These are phyloP conservation scores for Caenorhabditis sp. DNA, from an alignment of 2,888 invertebrate genomes.

Conservation along the genomic window DNA sequence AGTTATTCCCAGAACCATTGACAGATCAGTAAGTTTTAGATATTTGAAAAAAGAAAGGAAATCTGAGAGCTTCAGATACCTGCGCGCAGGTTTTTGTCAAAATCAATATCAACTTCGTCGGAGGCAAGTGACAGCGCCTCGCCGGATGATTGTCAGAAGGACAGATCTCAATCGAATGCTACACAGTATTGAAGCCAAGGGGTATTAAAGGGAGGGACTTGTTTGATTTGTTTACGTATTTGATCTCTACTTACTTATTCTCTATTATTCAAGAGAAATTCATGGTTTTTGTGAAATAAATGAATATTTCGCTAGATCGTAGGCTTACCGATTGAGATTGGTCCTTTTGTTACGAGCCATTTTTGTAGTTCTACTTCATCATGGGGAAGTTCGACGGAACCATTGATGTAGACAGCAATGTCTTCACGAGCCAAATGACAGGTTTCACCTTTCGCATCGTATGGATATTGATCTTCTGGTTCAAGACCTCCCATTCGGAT, in stretches of 20 bases:
- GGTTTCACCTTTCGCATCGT: slow-evolving; percentile 74
- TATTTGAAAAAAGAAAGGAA: not conserved
- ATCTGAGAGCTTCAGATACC: slow-evolving; percentile 9
- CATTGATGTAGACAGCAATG: slow-evolving; percentile 68
- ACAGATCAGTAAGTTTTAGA: slow-evolving; percentile 18
- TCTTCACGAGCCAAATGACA: slow-evolving; percentile 57
- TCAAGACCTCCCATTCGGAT: slow-evolving; percentile 84
- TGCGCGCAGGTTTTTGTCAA: slow-evolving; percentile 10
- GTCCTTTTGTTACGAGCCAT: slow-evolving; percentile 68
- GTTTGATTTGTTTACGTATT: not conserved
- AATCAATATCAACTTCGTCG: not conserved
- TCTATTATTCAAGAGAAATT: not conserved
- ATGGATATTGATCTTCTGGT: slow-evolving; percentile 87
- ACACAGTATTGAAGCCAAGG: slow-evolving; percentile 18
- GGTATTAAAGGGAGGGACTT: not conserved
- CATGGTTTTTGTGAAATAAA: slow-evolving; percentile 21
- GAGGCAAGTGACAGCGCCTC: not conserved
- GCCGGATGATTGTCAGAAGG: not conserved
- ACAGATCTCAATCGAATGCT: slow-evolving; percentile 7
- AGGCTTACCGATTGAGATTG: slow-evolving; percentile 68
- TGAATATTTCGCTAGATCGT: not conserved
- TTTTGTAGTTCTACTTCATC: slow-evolving; percentile 67
- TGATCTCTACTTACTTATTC: slow-evolving; percentile 5
- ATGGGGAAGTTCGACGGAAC: slow-evolving; percentile 63
- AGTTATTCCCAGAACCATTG: slow-evolving; percentile 41